Percentiles rank a stretch among this genome's conserved stretches.
These are phyloP conservation scores for Denticeps clupeoides DNA, from an alignment of 2,797 vertebrate genomes.

Conservation along the genomic window DNA sequence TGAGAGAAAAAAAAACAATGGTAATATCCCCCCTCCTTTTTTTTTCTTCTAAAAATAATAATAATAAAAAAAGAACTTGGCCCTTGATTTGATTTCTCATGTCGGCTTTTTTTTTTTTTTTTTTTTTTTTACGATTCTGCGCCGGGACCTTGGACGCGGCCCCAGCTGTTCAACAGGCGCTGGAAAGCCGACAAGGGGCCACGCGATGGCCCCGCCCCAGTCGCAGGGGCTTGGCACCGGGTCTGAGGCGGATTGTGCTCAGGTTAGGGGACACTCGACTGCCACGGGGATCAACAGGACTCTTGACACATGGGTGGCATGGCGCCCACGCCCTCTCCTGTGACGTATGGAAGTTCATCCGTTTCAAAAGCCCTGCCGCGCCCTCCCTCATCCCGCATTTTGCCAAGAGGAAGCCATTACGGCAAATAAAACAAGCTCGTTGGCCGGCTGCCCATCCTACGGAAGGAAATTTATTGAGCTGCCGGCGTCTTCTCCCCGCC, in stretches of 20 bases:
- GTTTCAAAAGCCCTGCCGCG: constrained; percentile 4
- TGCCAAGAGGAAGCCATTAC: constrained; percentile 50
- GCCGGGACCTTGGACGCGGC: no score
- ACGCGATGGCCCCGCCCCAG: no score
- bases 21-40: no score
- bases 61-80: no score
- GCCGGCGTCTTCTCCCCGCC: constrained; percentile 28
- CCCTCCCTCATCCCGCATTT: constrained; percentile 27
- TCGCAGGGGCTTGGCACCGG: no score
- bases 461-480: constrained; percentile 38
- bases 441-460: constrained; percentile 36
- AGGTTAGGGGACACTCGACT: background rate
- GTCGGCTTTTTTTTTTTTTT: no score
- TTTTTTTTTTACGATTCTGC: no score
- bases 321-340: background rate
- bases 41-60: no score
- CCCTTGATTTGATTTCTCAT: no score
- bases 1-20: no score
- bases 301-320: background rate
- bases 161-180: no score
- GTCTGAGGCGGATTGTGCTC: constrained; percentile 19
- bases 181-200: no score
- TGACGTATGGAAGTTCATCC: constrained; percentile 1
- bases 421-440: constrained; percentile 47
- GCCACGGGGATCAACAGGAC: background rate